Evolutionary conservation across 1,140 invertebrate genomes (phyloP).

Genomic region (Maconellicoccus hirsutus): DNA sequence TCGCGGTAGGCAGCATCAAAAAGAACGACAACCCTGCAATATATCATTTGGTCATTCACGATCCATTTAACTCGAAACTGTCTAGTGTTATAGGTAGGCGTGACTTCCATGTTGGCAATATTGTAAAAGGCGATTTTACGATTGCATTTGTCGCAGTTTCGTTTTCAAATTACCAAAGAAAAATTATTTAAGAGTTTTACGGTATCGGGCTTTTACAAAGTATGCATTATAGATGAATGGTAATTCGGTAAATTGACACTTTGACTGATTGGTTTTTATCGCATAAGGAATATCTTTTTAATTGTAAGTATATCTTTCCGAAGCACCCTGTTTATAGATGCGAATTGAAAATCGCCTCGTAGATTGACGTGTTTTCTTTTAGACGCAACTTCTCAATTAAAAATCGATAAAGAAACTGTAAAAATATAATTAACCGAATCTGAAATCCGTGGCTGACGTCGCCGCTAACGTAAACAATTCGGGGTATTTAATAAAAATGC

Average conservation of each 20-base stretch:
- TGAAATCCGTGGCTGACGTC: not conserved
- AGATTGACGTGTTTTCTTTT: not conserved
- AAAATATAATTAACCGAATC: slow-evolving; percentile 18
- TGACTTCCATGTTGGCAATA: slow-evolving; percentile 11
- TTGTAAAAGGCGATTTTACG: slow-evolving; percentile 2
- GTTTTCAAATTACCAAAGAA: too few species aligned
- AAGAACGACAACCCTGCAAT: not conserved
- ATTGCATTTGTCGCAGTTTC: slow-evolving; percentile 14
- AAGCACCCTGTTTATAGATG: too few species aligned
- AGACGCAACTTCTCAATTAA: not conserved
- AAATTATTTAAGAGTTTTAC: too few species aligned
- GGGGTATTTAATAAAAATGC: slow-evolving; percentile 11
- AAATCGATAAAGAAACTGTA: slow-evolving; percentile 12
- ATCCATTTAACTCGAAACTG: slow-evolving; percentile 19
- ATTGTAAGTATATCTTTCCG: too few species aligned
- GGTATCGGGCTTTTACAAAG: too few species aligned
- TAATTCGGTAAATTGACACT: too few species aligned
- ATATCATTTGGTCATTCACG: slow-evolving; percentile 19
- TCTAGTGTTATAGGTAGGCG: not conserved
- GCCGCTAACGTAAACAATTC: not conserved
- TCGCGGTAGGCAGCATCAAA: too few species aligned
- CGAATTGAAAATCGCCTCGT: too few species aligned
- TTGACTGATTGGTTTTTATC: too few species aligned
- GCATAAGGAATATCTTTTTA: not conserved
- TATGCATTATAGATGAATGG: too few species aligned